Evolutionary conservation across 2,888 invertebrate species (phyloP), one percentile per base, ranked within the genome.

Genomic region (Megalurothrips usitatus): DNA sequence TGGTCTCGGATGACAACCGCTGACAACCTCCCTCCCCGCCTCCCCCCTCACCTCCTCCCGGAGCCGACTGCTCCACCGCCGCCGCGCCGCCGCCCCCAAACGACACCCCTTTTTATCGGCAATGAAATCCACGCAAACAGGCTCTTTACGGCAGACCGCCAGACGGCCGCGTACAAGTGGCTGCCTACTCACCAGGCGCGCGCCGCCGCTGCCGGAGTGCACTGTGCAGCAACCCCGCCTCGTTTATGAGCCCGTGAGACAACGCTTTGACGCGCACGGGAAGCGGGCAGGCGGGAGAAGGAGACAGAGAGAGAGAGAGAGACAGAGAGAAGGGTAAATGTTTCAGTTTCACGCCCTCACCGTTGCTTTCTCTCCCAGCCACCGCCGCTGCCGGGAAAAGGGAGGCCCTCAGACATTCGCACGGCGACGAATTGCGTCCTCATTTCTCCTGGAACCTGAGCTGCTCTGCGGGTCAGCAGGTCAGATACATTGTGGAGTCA

Each of bases 111-210:
- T 75, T 43, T 75, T 75, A 75, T 75, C 68, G 26, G 23, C 68
- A 75, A 75, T 75, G 68, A 75, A 75, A 75, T 75, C 68, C 68
- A 75, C 68, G 68, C 68, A 75, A 75, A 75, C 68, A 75, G 68
- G 68, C 68, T 75, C 68, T 75, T 75, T 75, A 75, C 68, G 68
- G 68, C 68, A 75, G 68, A 26, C 68, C 23, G 8, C 68, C 68
- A 26, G 68, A 26, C 68, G 68, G 68, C 23, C 68, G 68, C 23
- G 68, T 26, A 75, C 23, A 26, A 75, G 68, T 75, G 68, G 68
- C 68, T 75, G 68, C 68, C 68, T 26, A 26, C 68, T 26, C 68
- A 68, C n/a, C 19, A 58, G 19, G 58, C 58, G 58, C 10, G 17
- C 52, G 52, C 52, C 52, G 1, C 52, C 52, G 52, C 58, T 17